Conservation (phyloP, 2,888 invertebrate genomes). For the Papilio protenor region DNA sequence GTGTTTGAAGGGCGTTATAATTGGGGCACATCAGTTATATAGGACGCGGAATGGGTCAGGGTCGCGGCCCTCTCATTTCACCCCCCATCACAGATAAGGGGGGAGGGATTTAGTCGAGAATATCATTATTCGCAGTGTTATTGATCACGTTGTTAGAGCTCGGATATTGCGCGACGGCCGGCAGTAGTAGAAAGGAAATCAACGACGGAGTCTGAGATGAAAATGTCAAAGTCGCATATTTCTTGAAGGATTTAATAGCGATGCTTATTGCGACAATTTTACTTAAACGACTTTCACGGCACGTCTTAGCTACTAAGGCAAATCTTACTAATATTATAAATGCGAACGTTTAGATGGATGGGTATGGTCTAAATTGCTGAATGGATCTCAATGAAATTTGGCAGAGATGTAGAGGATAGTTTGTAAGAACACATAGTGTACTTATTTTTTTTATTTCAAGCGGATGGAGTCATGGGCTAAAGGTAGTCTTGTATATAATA, state of each 20-base stretch:
- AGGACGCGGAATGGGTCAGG: conserved; percentile 74
- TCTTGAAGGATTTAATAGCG: conserved; percentile 23
- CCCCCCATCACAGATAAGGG: conserved; percentile 35
- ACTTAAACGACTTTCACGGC: not conserved
- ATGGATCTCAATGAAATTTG: too few relatives aligned
- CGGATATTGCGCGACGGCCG: conserved; percentile 38
- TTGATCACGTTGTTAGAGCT: conserved; percentile 42
- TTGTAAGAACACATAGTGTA: too few relatives aligned
- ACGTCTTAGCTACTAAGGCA: not conserved
- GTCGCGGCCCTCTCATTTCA: conserved; percentile 54
- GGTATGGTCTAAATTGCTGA: too few relatives aligned
- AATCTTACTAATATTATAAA: not conserved
- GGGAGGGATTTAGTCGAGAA: conserved; percentile 44
- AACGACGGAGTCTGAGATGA: not conserved
- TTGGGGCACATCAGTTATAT: conserved; percentile 73
- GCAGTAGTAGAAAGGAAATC: conserved; percentile 13
- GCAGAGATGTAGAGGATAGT: too few relatives aligned
- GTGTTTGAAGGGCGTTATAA: conserved; percentile 70
- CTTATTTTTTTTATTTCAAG: too few relatives aligned
- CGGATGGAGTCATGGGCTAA: too few relatives aligned
- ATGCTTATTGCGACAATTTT: conserved; percentile 1
- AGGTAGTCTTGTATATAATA: not conserved
- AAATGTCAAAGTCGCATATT: conserved; percentile 26
- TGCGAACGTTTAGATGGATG: too few relatives aligned
- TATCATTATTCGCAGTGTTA: conserved; percentile 47